Conservation (phyloP, 2,113 vertebrate species). For the Garra rufa region DNA sequence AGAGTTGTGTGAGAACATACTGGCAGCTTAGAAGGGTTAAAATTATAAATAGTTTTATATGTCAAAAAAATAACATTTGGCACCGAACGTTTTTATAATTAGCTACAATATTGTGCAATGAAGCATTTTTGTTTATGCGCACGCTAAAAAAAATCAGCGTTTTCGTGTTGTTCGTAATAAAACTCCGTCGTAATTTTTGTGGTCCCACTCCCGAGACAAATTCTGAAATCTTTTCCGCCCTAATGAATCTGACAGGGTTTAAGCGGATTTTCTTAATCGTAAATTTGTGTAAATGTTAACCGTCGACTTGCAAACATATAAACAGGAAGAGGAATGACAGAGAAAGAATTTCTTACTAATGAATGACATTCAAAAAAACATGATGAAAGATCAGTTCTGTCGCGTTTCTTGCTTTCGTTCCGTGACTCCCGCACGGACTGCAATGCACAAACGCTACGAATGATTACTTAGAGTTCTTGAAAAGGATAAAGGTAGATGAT, state of each 20-base stretch:
- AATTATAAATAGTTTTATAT: constrained; percentile 29
- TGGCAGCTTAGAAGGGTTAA: background rate
- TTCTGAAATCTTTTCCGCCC: background rate
- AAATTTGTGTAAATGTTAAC: background rate
- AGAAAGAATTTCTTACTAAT: background rate
- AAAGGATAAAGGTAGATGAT: background rate
- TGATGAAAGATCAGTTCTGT: background rate
- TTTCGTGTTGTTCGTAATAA: background rate
- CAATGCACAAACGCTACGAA: background rate
- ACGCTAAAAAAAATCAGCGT: constrained; percentile 43
- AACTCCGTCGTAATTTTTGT: background rate
- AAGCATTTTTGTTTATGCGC: constrained; percentile 53
- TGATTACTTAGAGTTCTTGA: background rate
- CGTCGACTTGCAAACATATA: background rate
- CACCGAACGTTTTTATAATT: background rate
- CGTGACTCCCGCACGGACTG: background rate
- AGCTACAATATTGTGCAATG: constrained; percentile 64
- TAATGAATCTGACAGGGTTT: background rate
- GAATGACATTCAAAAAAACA: background rate
- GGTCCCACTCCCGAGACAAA: background rate
- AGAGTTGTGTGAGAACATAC: background rate
- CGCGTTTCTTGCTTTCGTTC: background rate
- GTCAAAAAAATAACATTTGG: background rate
- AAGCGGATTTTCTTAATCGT: background rate
- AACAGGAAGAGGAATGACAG: background rate